Evolutionary conservation across 1,140 invertebrate genomes (phyloP).

Genomic region (Drosophila repleta): DNA sequence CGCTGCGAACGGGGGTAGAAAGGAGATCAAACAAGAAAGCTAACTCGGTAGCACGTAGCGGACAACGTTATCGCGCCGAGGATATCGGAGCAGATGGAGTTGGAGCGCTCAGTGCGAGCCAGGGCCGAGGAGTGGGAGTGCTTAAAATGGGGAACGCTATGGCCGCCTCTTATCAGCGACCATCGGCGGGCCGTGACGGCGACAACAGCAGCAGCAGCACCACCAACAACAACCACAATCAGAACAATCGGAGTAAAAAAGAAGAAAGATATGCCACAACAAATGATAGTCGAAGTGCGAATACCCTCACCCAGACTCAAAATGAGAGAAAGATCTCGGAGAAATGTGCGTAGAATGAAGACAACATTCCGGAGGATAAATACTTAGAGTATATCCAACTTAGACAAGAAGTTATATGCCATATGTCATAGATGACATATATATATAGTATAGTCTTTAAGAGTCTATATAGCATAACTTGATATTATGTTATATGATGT

Average conservation of each 20-base stretch:
- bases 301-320: not conserved
- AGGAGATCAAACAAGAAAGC: slow-evolving; percentile 32
- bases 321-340: too few relatives aligned
- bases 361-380: too few relatives aligned
- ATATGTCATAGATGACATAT: too few relatives aligned
- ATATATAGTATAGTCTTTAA: too few relatives aligned
- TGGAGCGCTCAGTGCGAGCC: not conserved
- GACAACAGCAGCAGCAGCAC: slow-evolving; percentile 47
- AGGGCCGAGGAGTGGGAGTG: slow-evolving; percentile 7
- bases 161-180: slow-evolving; percentile 57
- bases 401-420: too few relatives aligned
- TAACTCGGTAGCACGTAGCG: slow-evolving; percentile 62
- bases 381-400: too few relatives aligned
- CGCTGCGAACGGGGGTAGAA: not conserved
- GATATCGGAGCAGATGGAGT: slow-evolving; percentile 38
- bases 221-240: slow-evolving; percentile 27
- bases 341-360: too few relatives aligned
- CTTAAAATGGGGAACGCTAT: slow-evolving; percentile 10
- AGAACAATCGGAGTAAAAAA: slow-evolving; percentile 44
- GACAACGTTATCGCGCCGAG: slow-evolving; percentile 48
- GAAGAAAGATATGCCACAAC: not conserved
- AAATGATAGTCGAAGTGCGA: not conserved
- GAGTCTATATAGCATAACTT: too few relatives aligned
- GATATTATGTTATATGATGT: too few relatives aligned
- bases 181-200: slow-evolving; percentile 74